Evolutionary conservation across 1,140 invertebrate species (phyloP), one percentile per base, ranked within the genome.

Genomic region (Lepidurus arcticus): DNA sequence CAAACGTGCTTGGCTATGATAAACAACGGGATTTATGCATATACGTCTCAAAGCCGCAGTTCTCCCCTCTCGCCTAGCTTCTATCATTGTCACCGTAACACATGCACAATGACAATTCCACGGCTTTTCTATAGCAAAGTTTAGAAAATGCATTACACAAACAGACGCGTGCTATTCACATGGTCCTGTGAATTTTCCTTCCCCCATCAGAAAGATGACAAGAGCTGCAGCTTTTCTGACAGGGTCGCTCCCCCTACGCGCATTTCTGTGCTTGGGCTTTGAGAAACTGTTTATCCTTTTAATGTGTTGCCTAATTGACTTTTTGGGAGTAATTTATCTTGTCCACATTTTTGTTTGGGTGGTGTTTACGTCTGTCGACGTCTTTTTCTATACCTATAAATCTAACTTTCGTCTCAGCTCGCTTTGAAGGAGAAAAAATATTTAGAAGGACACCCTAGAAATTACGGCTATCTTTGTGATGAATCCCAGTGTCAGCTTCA

Each of bases 1-100:
- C 53, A 65, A 65, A 65, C 13, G 53, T 65, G 53, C 53, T 65
- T 65, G 53, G 9, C 16, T 65, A 65, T 65, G 53, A 65, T 65
- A 65, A 65, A 65, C 53, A 65, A 65, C 21, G 53, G 3, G 53
- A 65, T 65, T 65, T 65, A 65, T 11, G 53, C 53, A 65, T n/a
- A 65, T 21, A 65, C 8, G 53, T 65, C 6, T 65, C 16, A 65
- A 21, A 65, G 53, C 21, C 16, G 8, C 16, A 65, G 16, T 21
- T 65, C 13, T 65, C n/a, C 53, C 9, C 13, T 9, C 0, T 16
- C 3, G 53, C 53, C 7, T 65, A 21, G 21, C 53, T 65, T 9
- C 16, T 65, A 65, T 65, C 53, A 65, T 65, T 65, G 16, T 65
- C 53, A 21, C n/a, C 53, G 13, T 21, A 65, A 21, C 34, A 34